Evolutionary conservation across 64 coral and sea anemone species (phyloP).

Genomic region (Trachythela sp.): DNA sequence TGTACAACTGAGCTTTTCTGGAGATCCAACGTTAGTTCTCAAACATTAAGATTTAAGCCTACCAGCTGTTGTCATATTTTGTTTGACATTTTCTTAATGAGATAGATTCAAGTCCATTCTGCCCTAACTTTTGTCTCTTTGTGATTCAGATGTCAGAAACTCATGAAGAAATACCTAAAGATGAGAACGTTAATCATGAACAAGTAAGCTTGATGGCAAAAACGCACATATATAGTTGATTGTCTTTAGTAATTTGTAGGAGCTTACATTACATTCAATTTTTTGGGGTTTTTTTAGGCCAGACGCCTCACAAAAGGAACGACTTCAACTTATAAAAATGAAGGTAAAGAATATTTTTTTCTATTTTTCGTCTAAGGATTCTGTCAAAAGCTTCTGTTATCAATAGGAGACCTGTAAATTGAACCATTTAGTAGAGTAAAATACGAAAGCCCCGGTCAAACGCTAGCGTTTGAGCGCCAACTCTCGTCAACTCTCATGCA

Average conservation of each 20-base stretch:
- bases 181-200: constrained; percentile 66
- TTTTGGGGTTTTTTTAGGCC: neutral
- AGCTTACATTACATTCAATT: neutral
- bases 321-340: neutral
- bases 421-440: too few species aligned
- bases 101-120: too few species aligned
- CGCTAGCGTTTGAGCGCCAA: too few species aligned
- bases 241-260: neutral
- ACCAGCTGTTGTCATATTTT: too few species aligned
- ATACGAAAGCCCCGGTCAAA: too few species aligned
- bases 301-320: neutral
- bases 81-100: too few species aligned
- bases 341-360: neutral
- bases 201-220: constrained; percentile 43
- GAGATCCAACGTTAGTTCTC: constrained; percentile 72
- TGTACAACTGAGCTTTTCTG: constrained; percentile 82
- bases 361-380: neutral
- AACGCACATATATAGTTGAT: neutral
- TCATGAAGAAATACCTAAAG: constrained; percentile 65
- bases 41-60: too few species aligned
- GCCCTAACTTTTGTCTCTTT: too few species aligned
- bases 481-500: too few species aligned
- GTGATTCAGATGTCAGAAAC: constrained; percentile 61
- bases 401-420: too few species aligned
- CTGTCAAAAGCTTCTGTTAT: too few species aligned